A percentile compares a stretch with the other conserved stretches of the same genome.
phyloP scores from a whole-genome alignment of 1,140 invertebrate genomes.

The Gryllus bimaculatus region DNA sequence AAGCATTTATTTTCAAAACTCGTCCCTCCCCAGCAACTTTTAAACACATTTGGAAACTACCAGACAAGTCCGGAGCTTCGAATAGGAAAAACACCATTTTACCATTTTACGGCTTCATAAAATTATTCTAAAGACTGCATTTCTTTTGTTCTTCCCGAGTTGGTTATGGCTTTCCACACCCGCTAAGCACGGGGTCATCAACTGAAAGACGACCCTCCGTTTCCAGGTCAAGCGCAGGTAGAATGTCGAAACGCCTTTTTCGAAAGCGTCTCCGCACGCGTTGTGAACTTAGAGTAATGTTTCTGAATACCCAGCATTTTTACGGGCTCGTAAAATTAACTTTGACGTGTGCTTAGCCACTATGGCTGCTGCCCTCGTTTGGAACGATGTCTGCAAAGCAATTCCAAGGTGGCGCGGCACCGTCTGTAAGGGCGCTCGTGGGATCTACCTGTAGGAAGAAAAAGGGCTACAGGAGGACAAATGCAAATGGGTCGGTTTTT shows the following conservation, averaged over 20 bases:
- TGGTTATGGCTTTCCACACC: background rate
- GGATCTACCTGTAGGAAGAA: no score
- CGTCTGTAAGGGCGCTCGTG: no score
- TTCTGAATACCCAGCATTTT: background rate
- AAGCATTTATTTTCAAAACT: no score
- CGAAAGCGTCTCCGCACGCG: background rate
- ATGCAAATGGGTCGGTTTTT: no score
- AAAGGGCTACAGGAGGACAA: no score
- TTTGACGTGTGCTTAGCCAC: background rate
- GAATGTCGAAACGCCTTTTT: background rate
- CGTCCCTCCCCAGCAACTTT: no score
- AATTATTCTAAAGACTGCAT: background rate
- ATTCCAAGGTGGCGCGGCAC: no score
- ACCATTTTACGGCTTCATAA: background rate
- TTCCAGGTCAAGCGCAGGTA: background rate
- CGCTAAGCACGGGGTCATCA: background rate
- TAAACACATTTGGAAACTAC: background rate
- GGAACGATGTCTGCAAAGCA: no score
- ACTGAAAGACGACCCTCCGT: background rate
- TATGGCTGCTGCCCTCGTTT: no score
- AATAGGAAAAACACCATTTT: background rate
- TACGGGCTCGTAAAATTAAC: background rate
- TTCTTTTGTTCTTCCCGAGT: background rate
- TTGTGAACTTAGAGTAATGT: background rate
- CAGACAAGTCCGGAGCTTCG: background rate